Base-by-base conservation (phyloP, 1,140 invertebrate species). In the Diprion similis region DNA sequence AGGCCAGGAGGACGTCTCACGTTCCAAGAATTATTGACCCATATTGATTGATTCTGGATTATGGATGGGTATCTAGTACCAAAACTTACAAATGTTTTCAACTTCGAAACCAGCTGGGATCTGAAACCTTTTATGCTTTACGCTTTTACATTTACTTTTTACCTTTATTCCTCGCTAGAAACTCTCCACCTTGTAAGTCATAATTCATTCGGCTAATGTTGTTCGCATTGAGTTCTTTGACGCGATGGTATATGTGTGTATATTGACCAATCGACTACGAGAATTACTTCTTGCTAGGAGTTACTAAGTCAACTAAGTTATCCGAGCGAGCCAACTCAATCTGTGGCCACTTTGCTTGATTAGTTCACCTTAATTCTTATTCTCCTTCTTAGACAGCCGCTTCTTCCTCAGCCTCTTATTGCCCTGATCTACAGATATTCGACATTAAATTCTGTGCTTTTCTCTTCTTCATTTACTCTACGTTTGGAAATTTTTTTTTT, bases 281-380 rank as follows among this genome's bases (percentile, higher is more conserved):
- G 69, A 17, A 4, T 8, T 37, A 17, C n/a, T 70, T 19, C 51
- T 70, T 70, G 37, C 11, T 13, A 68, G 66, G 13, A 15, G 59
- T 13, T 59, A 59, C 51, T 59, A 68, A 68, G 66, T 45, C 66
- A 68, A 68, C 66, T 68, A 68, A 68, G 37, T 68, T 68, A 68
- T 18, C 19, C 18, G 66, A 18, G 37, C 59, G n/a, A 59, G 51
- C 11, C 66, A 68, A 68, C 66, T 68, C 66, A 68, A 45, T 70
- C 69, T 46, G 69, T 45, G 69, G 69, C 69, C 69, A 70, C 37
- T 70, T 46, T 46, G 69, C 69, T 46, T 18, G 46, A 70, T 45
- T 70, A 70, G 11, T 19, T 70, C 37, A 19, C 46, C 46, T 46
- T 37, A 13, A 70, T 70, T 70, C 51, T 59, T 59, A 59, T 59